phyloP scores from a whole-genome alignment of 2,113 vertebrate species.

The Halcyon senegalensis region DNA sequence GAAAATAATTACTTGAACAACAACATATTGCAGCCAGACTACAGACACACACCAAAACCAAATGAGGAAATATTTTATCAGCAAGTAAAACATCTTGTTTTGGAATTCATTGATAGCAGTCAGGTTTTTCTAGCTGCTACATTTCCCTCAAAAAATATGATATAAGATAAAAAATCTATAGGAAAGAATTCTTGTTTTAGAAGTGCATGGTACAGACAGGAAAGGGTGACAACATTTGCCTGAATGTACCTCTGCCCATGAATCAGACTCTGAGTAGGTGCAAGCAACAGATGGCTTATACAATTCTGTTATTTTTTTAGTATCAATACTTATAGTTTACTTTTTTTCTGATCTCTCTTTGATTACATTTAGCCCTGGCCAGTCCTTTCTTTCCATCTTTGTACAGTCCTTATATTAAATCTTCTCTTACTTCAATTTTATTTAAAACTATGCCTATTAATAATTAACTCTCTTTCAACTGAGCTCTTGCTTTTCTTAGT shows the following conservation, averaged over 20 bases:
- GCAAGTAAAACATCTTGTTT: neutral
- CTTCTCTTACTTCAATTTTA: neutral
- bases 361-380: neutral
- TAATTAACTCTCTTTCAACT: neutral
- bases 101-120: neutral
- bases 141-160: neutral
- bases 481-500: neutral
- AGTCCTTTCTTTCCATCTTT: neutral
- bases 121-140: neutral
- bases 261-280: neutral
- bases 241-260: neutral
- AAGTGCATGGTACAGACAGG: neutral
- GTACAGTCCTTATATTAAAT: neutral
- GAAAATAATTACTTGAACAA: conserved; percentile 4
- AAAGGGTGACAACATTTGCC: neutral
- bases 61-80: neutral
- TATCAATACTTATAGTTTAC: neutral
- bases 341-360: neutral
- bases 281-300: neutral
- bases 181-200: neutral
- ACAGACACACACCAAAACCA: neutral
- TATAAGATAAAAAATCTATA: neutral
- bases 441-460: neutral
- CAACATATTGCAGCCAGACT: conserved; percentile 2
- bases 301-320: neutral